These are phyloP conservation scores for Genyomyrus donnyi DNA, from an alignment of 2,113 vertebrate species.

Conservation along the genomic window DNA sequence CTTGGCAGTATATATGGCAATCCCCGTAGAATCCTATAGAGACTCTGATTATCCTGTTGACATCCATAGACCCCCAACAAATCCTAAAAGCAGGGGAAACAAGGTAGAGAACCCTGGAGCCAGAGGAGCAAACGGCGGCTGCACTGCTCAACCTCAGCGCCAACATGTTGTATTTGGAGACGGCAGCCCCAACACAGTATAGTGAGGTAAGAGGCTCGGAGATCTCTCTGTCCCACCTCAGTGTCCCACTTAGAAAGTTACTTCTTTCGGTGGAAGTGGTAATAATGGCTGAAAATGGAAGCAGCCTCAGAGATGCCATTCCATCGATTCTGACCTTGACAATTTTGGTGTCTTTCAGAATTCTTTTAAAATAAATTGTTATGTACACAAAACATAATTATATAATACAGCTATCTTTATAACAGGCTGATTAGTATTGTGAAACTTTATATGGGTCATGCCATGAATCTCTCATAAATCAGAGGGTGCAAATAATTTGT, in stretches of 20 bases:
- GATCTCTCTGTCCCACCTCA: background rate
- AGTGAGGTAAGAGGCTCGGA: conserved; percentile 82
- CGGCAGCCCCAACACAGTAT: conserved; percentile 86
- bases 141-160: conserved; percentile 94
- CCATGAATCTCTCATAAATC: background rate
- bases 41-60: conserved; percentile 69
- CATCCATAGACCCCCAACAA: conserved; percentile 60
- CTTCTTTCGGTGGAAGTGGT: too few relatives aligned
- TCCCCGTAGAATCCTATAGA: conserved; percentile 76
- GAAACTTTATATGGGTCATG: background rate
- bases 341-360: background rate
- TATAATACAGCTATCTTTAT: background rate
- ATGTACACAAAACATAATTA: background rate
- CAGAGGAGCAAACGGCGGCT: conserved; percentile 90
- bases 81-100: conserved; percentile 66
- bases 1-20: conserved; percentile 84
- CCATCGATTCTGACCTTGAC: background rate
- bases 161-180: conserved; percentile 99
- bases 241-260: background rate
- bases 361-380: background rate
- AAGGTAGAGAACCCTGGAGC: conserved; percentile 91
- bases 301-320: background rate
- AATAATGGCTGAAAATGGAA: background rate
- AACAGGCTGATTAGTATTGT: background rate
- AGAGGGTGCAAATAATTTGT: background rate